Percentiles rank a stretch among this genome's conserved stretches.
Evolutionary conservation across 2,888 invertebrate genomes (phyloP).

Genomic region (Hirtodrosophila trivittata): DNA sequence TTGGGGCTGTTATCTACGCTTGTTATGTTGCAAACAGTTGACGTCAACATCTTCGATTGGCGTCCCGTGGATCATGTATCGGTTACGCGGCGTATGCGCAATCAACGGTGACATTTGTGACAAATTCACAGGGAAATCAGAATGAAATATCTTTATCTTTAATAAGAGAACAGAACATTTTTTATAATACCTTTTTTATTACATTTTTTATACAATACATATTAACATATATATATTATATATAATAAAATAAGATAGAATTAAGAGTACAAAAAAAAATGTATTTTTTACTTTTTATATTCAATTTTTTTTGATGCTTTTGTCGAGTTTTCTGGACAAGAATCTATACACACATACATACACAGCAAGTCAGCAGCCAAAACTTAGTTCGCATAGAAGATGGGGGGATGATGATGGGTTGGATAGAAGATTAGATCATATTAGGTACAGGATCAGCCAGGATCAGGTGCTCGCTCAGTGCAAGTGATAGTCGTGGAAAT

Average conservation of each 20-base stretch:
- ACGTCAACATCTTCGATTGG: slow-evolving; percentile 27
- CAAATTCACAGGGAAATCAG: neutral
- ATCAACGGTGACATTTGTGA: slow-evolving; percentile 20
- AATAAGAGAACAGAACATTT: no score
- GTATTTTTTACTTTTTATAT: slow-evolving; percentile 3
- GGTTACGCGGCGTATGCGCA: slow-evolving; percentile 49
- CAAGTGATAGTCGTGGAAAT: slow-evolving; percentile 63
- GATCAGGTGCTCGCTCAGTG: slow-evolving; percentile 47
- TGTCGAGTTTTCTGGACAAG: slow-evolving; percentile 33
- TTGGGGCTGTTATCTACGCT: neutral
- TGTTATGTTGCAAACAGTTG: slow-evolving; percentile 19
- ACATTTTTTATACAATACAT: no score
- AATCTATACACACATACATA: slow-evolving; percentile 48
- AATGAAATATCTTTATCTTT: no score
- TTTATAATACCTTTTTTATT: no score
- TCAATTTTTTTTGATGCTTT: neutral
- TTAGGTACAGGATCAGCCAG: neutral
- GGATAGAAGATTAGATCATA: no score
- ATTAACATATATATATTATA: neutral
- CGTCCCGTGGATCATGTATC: slow-evolving; percentile 16
- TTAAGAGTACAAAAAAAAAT: neutral
- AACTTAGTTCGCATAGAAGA: slow-evolving; percentile 12
- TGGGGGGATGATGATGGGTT: neutral
- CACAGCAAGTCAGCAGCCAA: slow-evolving; percentile 52
- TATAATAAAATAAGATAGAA: neutral